These are phyloP conservation scores for Penelope pileata DNA, from an alignment of 2,113 vertebrate genomes.

Conservation along the genomic window DNA sequence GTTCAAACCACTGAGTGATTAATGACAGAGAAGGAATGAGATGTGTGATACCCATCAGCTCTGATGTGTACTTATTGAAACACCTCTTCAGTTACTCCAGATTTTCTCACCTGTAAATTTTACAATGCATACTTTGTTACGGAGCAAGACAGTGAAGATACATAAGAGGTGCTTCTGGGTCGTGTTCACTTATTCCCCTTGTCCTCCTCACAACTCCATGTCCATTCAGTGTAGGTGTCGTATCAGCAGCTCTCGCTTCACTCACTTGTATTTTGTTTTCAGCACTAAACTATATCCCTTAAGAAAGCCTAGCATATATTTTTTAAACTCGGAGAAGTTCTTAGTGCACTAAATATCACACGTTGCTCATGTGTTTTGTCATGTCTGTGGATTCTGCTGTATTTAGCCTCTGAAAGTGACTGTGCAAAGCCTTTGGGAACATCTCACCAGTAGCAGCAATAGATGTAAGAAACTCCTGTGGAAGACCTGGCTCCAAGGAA, in stretches of 20 bases:
- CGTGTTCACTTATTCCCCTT: not conserved
- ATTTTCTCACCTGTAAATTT: not conserved
- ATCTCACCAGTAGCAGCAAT: rapidly evolving
- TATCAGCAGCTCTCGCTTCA: not conserved
- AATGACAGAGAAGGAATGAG: not conserved
- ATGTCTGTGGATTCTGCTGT: not conserved
- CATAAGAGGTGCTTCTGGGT: not conserved
- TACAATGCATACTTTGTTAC: not conserved
- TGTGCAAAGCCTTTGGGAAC: not conserved
- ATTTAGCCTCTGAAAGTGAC: rapidly evolving
- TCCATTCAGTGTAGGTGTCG: not conserved
- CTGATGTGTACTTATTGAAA: not conserved
- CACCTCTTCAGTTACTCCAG: not conserved
- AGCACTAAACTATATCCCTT: not conserved
- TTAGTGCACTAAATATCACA: not conserved
- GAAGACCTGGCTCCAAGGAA: not conserved
- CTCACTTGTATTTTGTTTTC: not conserved
- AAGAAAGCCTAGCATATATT: not conserved
- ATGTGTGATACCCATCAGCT: not conserved
- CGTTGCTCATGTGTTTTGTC: not conserved
- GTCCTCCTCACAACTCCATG: rapidly evolving
- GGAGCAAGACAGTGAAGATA: not conserved
- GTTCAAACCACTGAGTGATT: not conserved
- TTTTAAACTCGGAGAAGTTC: not conserved
- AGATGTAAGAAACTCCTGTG: not conserved